phyloP scores from a whole-genome alignment of 2,113 vertebrate species.

The Puntigrus tetrazona region DNA sequence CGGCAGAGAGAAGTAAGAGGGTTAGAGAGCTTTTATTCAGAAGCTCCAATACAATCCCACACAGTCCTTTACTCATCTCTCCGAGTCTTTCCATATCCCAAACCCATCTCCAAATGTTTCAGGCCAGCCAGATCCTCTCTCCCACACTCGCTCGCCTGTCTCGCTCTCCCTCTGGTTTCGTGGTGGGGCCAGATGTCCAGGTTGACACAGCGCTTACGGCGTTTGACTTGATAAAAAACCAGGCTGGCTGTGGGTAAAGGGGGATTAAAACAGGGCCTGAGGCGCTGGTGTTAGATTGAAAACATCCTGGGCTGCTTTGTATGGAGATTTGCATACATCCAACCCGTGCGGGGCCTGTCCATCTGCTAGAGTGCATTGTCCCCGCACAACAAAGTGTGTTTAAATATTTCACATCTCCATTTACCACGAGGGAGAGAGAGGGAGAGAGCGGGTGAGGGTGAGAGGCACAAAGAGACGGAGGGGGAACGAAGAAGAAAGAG shows the following conservation, averaged over 20 bases:
- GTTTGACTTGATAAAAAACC: slow-evolving; percentile 95
- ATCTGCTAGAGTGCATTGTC: slow-evolving; percentile 91
- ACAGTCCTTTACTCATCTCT: slow-evolving; percentile 41
- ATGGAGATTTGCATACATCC: slow-evolving; percentile 88
- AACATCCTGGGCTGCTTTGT: slow-evolving; percentile 93
- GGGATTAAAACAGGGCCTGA: slow-evolving; percentile 94
- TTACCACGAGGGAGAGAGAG: slow-evolving; percentile 71
- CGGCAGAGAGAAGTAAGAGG: slow-evolving; percentile 29
- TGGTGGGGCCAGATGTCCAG: slow-evolving; percentile 94
- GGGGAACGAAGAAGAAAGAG: slow-evolving; percentile 64
- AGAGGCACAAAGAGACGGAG: slow-evolving; percentile 34
- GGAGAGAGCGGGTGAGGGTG: slow-evolving; percentile 42
- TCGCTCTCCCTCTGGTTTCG: slow-evolving; percentile 31
- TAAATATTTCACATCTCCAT: slow-evolving; percentile 85
- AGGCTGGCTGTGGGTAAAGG: slow-evolving; percentile 84
- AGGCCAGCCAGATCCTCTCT: slow-evolving; percentile 68
- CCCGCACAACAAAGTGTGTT: slow-evolving; percentile 88
- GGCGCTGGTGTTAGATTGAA: slow-evolving; percentile 92
- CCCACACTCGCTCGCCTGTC: slow-evolving; percentile 47
- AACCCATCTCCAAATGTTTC: slow-evolving; percentile 78
- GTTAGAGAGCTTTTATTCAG: slow-evolving; percentile 32
- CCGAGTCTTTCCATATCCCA: slow-evolving; percentile 23
- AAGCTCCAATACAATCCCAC: slow-evolving; percentile 33
- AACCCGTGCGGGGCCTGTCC: slow-evolving; percentile 84
- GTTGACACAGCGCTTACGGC: slow-evolving; percentile 93